phyloP scores from a whole-genome alignment of 2,113 vertebrate species.

The Silurus glanis region DNA sequence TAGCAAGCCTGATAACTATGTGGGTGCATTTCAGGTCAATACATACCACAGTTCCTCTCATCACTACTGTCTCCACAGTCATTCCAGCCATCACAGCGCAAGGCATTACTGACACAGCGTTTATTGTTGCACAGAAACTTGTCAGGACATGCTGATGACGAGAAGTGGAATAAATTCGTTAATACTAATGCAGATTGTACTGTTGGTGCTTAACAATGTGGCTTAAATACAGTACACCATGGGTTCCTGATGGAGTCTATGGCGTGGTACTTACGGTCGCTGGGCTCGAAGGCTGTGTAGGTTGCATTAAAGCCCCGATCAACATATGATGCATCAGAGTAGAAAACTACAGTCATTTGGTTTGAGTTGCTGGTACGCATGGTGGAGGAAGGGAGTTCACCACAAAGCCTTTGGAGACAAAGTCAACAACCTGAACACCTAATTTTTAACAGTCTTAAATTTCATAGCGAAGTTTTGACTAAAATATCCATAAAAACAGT shows the following conservation, averaged over 20 bases:
- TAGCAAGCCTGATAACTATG: not conserved
- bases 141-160: constrained; percentile 80
- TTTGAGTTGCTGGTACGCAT: constrained; percentile 73
- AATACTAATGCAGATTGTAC: not conserved
- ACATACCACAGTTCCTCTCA: constrained; percentile 83
- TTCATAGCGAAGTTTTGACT: not conserved
- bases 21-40: not conserved
- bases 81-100: constrained; percentile 88
- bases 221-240: not conserved
- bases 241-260: not conserved
- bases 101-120: constrained; percentile 70
- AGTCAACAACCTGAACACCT: not conserved
- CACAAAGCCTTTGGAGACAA: constrained; percentile 76
- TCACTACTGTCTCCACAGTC: constrained; percentile 89
- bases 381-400: constrained; percentile 61
- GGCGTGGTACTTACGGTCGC: constrained; percentile 78
- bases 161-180: not conserved
- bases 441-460: not conserved
- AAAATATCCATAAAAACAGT: not conserved
- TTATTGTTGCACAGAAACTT: constrained; percentile 80
- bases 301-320: constrained; percentile 83
- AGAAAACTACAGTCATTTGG: constrained; percentile 76
- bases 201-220: not conserved
- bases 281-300: constrained; percentile 76
- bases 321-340: constrained; percentile 79